Conservation (phyloP, 2,113 vertebrate species). For the Orthonyx spaldingii region DNA sequence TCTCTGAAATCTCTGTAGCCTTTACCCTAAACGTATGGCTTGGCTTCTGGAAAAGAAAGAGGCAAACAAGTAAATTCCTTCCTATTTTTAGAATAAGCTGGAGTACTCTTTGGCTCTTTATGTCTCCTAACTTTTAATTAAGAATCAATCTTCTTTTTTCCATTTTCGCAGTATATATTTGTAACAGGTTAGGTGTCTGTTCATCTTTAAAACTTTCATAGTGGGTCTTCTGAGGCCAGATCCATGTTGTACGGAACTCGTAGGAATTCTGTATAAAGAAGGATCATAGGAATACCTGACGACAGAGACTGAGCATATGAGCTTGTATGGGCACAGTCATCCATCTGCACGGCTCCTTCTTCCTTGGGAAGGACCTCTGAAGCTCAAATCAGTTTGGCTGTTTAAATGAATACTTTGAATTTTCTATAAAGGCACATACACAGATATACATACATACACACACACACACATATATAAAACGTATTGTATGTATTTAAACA, state of each 20-base stretch:
- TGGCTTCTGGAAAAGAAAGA: background rate
- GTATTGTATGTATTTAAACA: background rate
- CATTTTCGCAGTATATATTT: background rate
- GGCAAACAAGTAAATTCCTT: background rate
- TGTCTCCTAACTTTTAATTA: background rate
- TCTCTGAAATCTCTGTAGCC: slow-evolving; percentile 28
- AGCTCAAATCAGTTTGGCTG: background rate
- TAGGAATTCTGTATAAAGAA: background rate
- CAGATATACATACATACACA: background rate
- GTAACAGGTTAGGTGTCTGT: background rate
- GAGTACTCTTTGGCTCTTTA: background rate
- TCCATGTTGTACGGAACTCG: background rate
- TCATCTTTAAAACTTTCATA: background rate
- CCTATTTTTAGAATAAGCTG: background rate
- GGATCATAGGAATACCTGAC: background rate
- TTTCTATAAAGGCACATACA: background rate
- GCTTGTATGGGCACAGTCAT: rapidly evolving
- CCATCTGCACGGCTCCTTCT: background rate
- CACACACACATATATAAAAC: no score
- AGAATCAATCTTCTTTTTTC: background rate
- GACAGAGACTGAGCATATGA: background rate
- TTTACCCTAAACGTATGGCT: background rate
- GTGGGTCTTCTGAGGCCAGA: background rate
- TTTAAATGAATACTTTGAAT: background rate
- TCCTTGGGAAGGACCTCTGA: background rate